Percentiles rank a stretch among this genome's conserved stretches.
Evolutionary conservation across 1,140 invertebrate genomes (phyloP).

Genomic region (Solen grandis): DNA sequence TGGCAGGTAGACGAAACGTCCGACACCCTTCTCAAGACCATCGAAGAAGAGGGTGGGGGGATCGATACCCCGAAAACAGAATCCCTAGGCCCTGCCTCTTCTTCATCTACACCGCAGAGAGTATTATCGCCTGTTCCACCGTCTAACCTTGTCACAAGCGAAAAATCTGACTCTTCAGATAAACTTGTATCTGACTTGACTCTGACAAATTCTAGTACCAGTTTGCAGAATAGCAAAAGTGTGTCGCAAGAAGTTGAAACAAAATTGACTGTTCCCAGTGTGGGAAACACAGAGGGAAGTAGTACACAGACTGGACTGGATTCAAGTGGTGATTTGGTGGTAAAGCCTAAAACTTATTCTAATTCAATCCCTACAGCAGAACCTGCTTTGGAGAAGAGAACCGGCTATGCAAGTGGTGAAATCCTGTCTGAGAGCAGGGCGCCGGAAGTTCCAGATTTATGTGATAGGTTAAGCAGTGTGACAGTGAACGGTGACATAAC

Average conservation of each 20-base stretch:
- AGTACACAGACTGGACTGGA: too few relatives aligned
- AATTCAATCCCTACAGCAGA: too few relatives aligned
- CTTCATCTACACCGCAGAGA: slow-evolving; percentile 5
- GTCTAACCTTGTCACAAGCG: slow-evolving; percentile 1
- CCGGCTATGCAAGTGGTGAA: too few relatives aligned
- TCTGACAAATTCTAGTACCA: neutral
- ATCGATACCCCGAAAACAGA: slow-evolving; percentile 16
- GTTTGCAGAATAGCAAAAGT: neutral
- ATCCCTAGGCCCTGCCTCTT: slow-evolving; percentile 10
- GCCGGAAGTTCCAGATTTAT: too few relatives aligned
- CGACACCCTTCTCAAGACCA: neutral
- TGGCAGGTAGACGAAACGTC: too few relatives aligned
- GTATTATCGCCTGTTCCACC: slow-evolving; percentile 19
- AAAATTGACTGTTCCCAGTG: neutral
- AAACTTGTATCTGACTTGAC: neutral
- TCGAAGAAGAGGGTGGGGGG: neutral
- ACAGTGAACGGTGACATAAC: neutral
- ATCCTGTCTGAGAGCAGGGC: too few relatives aligned
- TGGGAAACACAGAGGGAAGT: neutral
- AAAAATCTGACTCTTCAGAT: neutral
- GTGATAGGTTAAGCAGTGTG: too few relatives aligned
- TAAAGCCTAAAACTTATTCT: too few relatives aligned
- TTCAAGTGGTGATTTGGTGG: too few relatives aligned
- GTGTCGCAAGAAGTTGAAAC: too few relatives aligned
- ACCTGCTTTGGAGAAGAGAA: too few relatives aligned